Base-by-base conservation (phyloP, 1,140 invertebrate species). In the Drosophila melanica region DNA sequence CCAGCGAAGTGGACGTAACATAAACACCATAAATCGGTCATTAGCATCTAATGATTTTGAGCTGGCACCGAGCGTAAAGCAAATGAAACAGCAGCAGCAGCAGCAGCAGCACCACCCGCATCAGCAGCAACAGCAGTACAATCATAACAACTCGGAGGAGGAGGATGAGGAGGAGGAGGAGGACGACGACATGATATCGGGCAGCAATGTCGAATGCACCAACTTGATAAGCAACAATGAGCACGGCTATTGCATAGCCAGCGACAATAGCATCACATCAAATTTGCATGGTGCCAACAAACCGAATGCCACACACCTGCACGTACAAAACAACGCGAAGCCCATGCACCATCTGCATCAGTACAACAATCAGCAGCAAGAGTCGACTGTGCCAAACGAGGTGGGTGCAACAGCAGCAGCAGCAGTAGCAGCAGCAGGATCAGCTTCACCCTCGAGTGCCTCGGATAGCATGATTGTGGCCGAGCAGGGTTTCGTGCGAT, bases 401-500 rank as follows among this genome's bases (percentile, higher is more conserved):
- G 45, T 63, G 35, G 45, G 53, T 11, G 11, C 8, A 8, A 50
- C 8, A 10, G 54, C 51, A 37, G 41, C 6, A n/a, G n/a, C 58
- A 23, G 58, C 60, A 41, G 59, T 45, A 66, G 54, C n/a, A 14
- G 50, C 69, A 7, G 64, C 67, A 23, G 63, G 59, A 11, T 77
- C 72, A 27, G 73, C 50, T n/a, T 60, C 62, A 27, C 74, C 62
- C 2, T 71, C 79, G 33, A 82, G 70, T 65, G 79, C 74, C 23
- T 92, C 50, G 69, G 30, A 92, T n/a, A 95, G 93, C 60, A 97
- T 97, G 96, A 92, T 97, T 45, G 96, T 97, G 5, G 96, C 96
- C 69, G 96, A 97, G 79, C 95, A 97, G 77, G 96, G 96, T 1
- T 97, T 97, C 89, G 95, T 97, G 2, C 93, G 96, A 55, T 97